These are phyloP conservation scores for Puffinus mauretanicus DNA, from an alignment of 2,113 vertebrate genomes.

Conservation along the genomic window DNA sequence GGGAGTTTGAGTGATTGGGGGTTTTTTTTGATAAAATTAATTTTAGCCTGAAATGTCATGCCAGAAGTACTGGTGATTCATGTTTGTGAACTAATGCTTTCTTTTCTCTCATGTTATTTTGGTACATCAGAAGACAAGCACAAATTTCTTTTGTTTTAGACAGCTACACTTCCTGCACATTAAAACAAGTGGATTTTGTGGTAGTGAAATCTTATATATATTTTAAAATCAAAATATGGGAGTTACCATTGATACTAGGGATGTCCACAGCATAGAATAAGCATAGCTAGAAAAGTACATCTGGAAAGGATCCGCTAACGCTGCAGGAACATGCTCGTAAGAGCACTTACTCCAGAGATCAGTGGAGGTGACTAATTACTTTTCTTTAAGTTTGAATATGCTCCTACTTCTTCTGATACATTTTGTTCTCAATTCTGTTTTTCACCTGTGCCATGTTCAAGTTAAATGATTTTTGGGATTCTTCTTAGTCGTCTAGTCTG, in stretches of 20 bases:
- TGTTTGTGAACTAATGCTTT: background rate
- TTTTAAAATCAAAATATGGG: background rate
- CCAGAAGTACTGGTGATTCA: background rate
- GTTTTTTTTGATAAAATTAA: background rate
- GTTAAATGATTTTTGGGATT: background rate
- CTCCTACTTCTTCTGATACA: background rate
- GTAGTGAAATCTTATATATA: background rate
- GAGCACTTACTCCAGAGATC: background rate
- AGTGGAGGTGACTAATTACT: background rate
- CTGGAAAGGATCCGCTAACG: background rate
- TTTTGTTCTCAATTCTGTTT: background rate
- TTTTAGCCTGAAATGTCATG: background rate
- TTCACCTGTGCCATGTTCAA: background rate
- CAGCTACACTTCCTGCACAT: background rate
- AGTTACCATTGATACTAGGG: background rate
- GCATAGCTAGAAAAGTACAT: background rate
- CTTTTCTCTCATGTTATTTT: background rate
- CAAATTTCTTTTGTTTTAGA: background rate
- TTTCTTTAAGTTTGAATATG: background rate
- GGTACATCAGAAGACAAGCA: background rate
- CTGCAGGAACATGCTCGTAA: background rate
- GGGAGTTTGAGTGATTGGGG: background rate
- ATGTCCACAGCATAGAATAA: background rate
- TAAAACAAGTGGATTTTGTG: background rate
- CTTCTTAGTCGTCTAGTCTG: background rate